phyloP scores from a whole-genome alignment of 2,113 vertebrate genomes.

The Tonatia bakeri region DNA sequence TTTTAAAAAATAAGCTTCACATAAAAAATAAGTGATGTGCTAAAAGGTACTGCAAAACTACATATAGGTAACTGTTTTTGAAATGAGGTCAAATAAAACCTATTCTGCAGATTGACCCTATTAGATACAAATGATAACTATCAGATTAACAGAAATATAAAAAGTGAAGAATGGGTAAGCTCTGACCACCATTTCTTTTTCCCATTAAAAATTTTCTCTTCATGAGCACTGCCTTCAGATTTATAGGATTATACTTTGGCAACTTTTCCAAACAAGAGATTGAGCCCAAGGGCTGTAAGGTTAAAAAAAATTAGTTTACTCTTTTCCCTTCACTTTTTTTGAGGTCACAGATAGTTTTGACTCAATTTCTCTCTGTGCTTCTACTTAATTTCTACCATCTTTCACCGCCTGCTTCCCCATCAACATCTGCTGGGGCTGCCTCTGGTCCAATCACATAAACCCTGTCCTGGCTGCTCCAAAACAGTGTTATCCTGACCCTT shows the following conservation, averaged over 20 bases:
- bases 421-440: background rate
- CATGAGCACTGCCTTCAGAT: background rate
- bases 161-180: background rate
- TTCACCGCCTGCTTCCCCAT: background rate
- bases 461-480: background rate
- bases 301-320: background rate
- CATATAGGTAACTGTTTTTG: background rate
- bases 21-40: background rate
- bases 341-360: background rate
- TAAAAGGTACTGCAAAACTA: background rate
- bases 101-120: background rate
- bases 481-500: background rate
- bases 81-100: slow-evolving; percentile 4
- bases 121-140: background rate
- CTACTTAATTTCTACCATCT: background rate
- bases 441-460: background rate
- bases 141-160: background rate
- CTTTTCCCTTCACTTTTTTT: background rate
- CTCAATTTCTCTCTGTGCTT: background rate
- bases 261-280: background rate
- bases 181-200: background rate
- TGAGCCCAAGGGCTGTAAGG: background rate
- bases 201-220: background rate
- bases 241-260: background rate
- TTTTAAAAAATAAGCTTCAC: background rate